phyloP scores from a whole-genome alignment of 2,113 vertebrate species.

The Limanda limanda region DNA sequence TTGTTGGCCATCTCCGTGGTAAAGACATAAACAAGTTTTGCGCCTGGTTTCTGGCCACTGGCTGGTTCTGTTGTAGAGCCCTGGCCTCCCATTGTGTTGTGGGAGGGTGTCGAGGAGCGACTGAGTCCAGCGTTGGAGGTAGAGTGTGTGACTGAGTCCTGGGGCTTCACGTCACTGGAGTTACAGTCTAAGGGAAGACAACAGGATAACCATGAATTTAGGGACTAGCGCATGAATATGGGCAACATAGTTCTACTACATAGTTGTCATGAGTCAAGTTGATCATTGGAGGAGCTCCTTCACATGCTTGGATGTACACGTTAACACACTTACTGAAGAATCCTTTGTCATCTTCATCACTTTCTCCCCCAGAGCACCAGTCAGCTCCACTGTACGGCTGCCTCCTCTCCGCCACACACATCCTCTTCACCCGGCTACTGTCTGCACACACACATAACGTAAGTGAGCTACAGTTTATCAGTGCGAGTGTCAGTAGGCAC shows the following conservation, averaged over 20 bases:
- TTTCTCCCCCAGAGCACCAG: conserved; percentile 87
- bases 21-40: conserved; percentile 99
- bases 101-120: conserved; percentile 90
- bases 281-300: conserved; percentile 28
- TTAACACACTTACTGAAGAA: conserved; percentile 79
- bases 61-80: conserved; percentile 86
- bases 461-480: conserved; percentile 3
- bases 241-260: conserved; percentile 37
- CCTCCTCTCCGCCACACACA: conserved; percentile 86
- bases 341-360: conserved; percentile 85
- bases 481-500: neutral
- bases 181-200: conserved; percentile 88
- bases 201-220: conserved; percentile 19
- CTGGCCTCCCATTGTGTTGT: conserved; percentile 87
- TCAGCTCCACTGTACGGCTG: conserved; percentile 86
- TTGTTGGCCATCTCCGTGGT: conserved; percentile 99
- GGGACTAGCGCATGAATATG: conserved; percentile 26
- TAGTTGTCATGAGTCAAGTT: conserved; percentile 21
- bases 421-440: conserved; percentile 83
- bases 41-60: conserved; percentile 90
- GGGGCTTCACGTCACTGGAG: conserved; percentile 93
- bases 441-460: conserved; percentile 56
- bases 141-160: conserved; percentile 92
- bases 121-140: conserved; percentile 84
- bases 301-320: conserved; percentile 39